Percentiles rank a stretch among this genome's conserved stretches.
phyloP scores from a whole-genome alignment of 2,797 vertebrate genomes.

The Danio choprae region DNA sequence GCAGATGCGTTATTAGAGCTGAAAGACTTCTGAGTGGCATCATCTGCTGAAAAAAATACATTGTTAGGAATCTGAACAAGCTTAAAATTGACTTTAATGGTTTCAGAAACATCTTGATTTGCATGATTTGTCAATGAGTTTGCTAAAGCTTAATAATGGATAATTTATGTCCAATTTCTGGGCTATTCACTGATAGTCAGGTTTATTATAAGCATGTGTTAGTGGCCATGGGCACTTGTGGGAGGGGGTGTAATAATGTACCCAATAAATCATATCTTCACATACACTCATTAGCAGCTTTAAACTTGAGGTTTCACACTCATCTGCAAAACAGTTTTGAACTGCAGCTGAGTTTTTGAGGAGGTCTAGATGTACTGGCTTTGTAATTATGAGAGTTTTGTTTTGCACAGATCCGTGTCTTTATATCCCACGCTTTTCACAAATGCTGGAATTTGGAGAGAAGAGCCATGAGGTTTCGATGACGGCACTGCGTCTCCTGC shows the following conservation, averaged over 20 bases:
- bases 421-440: constrained; percentile 95
- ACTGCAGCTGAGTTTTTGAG: neutral
- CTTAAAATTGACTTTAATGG: neutral
- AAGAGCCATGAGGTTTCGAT: constrained; percentile 98
- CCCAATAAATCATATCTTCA: neutral
- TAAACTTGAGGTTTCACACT: neutral
- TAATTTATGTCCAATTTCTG: too few relatives aligned
- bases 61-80: neutral
- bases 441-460: constrained; percentile 95
- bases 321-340: neutral
- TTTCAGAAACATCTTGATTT: neutral
- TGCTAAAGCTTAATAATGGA: neutral
- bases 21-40: neutral
- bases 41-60: neutral
- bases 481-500: constrained; percentile 92
- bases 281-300: neutral
- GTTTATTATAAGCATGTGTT: neutral
- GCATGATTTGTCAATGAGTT: neutral
- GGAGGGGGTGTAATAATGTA: neutral
- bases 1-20: neutral
- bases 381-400: constrained; percentile 3
- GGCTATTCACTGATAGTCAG: neutral
- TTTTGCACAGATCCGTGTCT: constrained; percentile 89
- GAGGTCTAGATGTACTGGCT: neutral
- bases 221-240: neutral